Evolutionary conservation across 2,113 vertebrate genomes (phyloP).

Genomic region (Mesocricetus auratus): DNA sequence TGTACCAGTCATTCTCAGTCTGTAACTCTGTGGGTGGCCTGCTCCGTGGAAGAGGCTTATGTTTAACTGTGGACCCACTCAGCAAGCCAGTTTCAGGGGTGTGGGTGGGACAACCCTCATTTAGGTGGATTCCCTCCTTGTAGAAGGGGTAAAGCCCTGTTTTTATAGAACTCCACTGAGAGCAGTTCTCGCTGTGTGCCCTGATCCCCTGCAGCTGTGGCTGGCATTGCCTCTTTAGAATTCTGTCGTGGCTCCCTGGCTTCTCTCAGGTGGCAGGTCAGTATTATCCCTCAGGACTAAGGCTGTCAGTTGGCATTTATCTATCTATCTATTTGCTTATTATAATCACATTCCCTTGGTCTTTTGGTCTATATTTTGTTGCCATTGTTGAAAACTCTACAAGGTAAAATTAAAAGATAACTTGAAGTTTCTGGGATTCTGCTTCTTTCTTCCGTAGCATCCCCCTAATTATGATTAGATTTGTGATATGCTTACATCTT

Average conservation of each 20-base stretch:
- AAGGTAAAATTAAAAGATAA: not conserved
- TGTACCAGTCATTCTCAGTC: not conserved
- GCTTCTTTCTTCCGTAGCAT: not conserved
- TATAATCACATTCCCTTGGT: not conserved
- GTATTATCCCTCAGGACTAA: not conserved
- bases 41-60: not conserved
- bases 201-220: not conserved
- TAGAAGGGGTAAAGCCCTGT: not conserved
- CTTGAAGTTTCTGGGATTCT: not conserved
- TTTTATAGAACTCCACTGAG: not conserved
- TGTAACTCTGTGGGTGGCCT: not conserved
- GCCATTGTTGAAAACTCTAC: not conserved
- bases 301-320: not conserved
- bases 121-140: not conserved
- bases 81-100: not conserved
- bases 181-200: not conserved
- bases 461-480: not conserved
- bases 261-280: not conserved
- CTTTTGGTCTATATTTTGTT: not conserved
- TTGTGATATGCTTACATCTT: not conserved
- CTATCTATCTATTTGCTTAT: not conserved
- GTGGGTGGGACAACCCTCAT: not conserved
- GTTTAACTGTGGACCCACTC: not conserved
- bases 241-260: not conserved
- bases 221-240: not conserved